Conservation (phyloP, 2,113 vertebrate species). For the Paramisgurnus dabryanus region DNA sequence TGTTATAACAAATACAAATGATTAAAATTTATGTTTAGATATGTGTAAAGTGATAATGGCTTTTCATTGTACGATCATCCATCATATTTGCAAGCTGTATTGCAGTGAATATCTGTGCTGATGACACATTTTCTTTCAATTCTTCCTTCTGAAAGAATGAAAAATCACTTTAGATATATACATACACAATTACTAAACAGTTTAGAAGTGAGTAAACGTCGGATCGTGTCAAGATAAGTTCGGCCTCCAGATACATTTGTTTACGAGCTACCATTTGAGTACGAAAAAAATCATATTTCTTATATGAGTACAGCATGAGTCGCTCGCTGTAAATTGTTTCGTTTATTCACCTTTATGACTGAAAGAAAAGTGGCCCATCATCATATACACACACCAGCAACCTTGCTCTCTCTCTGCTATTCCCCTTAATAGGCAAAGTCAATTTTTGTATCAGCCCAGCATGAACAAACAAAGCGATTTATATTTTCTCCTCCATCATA, state of each 20-base stretch:
- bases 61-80: background rate
- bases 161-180: background rate
- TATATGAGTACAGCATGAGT: background rate
- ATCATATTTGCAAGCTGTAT: background rate
- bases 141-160: background rate
- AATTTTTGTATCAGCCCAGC: conserved; percentile 24
- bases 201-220: no score
- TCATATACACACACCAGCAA: background rate
- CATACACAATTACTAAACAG: background rate
- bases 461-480: conserved; percentile 31
- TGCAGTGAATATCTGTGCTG: background rate
- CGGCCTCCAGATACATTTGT: background rate
- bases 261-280: background rate
- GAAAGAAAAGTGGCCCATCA: conserved; percentile 7
- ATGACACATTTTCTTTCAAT: background rate
- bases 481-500: background rate
- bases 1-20: background rate
- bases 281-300: background rate
- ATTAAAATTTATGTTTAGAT: background rate
- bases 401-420: background rate
- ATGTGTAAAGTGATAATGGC: background rate
- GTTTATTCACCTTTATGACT: conserved; percentile 1
- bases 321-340: background rate
- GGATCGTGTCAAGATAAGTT: background rate
- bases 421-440: conserved; percentile 8